These are phyloP conservation scores for Noctilio leporinus DNA, from an alignment of 2,113 vertebrate genomes.

Conservation along the genomic window DNA sequence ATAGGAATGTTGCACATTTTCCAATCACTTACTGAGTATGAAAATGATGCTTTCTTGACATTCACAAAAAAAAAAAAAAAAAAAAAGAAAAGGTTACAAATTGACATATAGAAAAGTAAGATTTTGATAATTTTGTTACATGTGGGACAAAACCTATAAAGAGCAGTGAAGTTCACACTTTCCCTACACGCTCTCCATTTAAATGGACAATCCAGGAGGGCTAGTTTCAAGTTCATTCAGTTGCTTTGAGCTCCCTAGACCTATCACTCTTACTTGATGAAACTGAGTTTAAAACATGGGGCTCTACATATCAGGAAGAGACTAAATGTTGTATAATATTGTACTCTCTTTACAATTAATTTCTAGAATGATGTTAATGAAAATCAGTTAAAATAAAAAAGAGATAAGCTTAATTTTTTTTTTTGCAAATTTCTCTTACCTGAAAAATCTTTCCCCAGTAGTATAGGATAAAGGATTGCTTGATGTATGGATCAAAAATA, in stretches of 20 bases:
- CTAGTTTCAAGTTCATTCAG: neutral
- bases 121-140: neutral
- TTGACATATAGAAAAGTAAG: neutral
- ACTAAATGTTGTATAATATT: neutral
- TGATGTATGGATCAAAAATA: neutral
- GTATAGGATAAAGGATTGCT: neutral
- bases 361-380: neutral
- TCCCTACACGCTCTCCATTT: neutral
- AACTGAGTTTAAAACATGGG: neutral
- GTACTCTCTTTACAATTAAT: neutral
- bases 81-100: neutral
- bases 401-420: neutral
- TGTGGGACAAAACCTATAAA: neutral
- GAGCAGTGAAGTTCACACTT: neutral
- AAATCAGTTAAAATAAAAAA: constrained; percentile 17
- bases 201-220: neutral
- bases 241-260: neutral
- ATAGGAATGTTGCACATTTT: neutral
- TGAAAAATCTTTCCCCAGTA: neutral
- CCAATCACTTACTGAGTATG: neutral
- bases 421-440: neutral
- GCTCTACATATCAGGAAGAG: neutral
- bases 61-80: neutral
- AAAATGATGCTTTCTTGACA: neutral
- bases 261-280: neutral